Base-by-base conservation (phyloP, 37 sponge, comb jelly and placozoan genomes). In the Hormiphora californensis region DNA sequence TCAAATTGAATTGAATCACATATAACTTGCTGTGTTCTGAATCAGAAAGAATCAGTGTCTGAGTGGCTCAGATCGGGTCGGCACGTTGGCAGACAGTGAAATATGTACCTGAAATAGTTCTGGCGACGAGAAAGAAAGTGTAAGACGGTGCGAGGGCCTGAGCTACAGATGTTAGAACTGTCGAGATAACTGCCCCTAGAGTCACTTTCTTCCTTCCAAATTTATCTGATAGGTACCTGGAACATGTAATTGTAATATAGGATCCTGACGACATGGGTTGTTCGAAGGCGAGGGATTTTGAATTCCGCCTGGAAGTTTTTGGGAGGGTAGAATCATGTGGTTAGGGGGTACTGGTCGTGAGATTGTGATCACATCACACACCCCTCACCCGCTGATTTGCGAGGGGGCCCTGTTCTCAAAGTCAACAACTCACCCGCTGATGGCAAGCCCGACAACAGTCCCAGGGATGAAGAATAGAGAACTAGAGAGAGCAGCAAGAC, bases 381-480 rank as follows among this genome's bases (percentile, higher is more conserved):
- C n/a, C n/a, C n/a, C n/a, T n/a, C n/a, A n/a, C n/a, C n/a, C n/a
- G n/a, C n/a, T n/a, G n/a, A n/a, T n/a, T n/a, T n/a, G n/a, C n/a
- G n/a, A n/a, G n/a, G n/a, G n/a, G n/a, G n/a, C n/a, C n/a, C n/a
- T n/a, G n/a, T n/a, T n/a, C n/a, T n/a, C n/a, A n/a, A n/a, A n/a
- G n/a, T n/a, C n/a, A n/a, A 5, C 61, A 19, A 57, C 61, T 57
- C 61, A 57, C 61, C 61, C 61, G n/a, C 61, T 57, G 61, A 15
- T 30, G 27, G 61, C 61, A 4, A 57, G n/a, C 4, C 61, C 61
- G 7, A 57, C 61, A 5, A 57, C 61, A 21, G 61, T 57, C 3
- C 61, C 61, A 57, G 61, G 61, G 27, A 57, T 30, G 27, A 57
- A 57, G 23, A 57, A 57, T 4, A 57, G 61, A 4, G 61, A 57